Percentiles rank a stretch among this genome's conserved stretches.
Conservation (phyloP, 2,888 invertebrate species). For the Rotaria socialis region DNA sequence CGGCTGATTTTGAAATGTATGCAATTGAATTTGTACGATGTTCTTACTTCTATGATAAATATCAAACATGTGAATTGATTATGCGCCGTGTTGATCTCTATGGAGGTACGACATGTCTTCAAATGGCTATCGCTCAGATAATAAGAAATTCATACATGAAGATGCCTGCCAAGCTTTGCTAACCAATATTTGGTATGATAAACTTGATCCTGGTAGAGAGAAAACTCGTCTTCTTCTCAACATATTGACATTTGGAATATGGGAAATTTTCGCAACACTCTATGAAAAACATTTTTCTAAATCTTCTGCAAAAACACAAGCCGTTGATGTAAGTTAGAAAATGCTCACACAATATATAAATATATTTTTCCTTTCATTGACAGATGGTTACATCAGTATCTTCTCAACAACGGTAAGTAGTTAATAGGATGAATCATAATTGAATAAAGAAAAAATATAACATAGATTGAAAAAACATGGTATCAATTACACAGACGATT, state of each 20-base stretch:
- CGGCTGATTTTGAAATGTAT: neutral
- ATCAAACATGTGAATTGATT: conserved; percentile 8
- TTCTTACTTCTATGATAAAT: neutral
- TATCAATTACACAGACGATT: conserved; percentile 2
- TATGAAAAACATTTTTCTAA: neutral
- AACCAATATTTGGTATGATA: conserved; percentile 12
- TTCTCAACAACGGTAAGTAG: neutral
- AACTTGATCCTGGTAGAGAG: neutral
- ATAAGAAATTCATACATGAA: neutral
- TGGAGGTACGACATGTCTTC: neutral
- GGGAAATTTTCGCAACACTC: neutral
- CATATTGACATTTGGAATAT: neutral
- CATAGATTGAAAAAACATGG: neutral
- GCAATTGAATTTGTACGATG: neutral
- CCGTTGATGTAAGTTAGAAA: too few species aligned
- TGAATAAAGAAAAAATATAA: neutral
- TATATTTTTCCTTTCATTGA: neutral
- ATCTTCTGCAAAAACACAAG: neutral
- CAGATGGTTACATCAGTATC: neutral
- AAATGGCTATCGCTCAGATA: neutral
- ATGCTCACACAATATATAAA: too few species aligned
- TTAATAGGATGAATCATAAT: neutral
- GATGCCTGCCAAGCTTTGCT: neutral
- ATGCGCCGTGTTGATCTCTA: neutral
- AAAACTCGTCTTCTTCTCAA: neutral